phyloP scores from a whole-genome alignment of 35 echinoderm and acorn worm species.

The Stichopus chloronotus region DNA sequence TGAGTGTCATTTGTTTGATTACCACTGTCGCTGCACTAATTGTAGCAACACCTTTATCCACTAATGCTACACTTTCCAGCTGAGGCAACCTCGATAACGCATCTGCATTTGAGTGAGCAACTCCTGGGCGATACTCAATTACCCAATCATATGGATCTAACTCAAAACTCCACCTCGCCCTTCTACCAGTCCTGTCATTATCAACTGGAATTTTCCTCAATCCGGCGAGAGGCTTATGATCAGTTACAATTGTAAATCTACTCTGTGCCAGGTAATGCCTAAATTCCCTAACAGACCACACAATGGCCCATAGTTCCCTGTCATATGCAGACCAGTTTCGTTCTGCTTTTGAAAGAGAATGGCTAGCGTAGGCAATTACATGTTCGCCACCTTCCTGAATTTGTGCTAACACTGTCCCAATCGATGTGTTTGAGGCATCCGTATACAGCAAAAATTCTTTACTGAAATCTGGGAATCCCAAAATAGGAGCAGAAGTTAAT shows the following conservation, averaged over 20 bases:
- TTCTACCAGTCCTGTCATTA: constrained; percentile 40
- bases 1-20: no score
- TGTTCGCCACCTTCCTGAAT: constrained; percentile 34
- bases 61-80: no score
- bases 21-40: no score
- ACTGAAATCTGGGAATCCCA: constrained; percentile 37
- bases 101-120: background rate
- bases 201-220: constrained; percentile 17
- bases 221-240: background rate
- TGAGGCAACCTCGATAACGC: background rate
- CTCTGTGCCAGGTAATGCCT: constrained; percentile 20
- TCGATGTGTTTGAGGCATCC: constrained; percentile 36
- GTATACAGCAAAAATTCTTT: constrained; percentile 30
- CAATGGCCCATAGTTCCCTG: constrained; percentile 41
- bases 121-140: background rate
- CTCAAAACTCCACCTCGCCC: constrained; percentile 38
- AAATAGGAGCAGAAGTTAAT: background rate
- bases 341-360: background rate
- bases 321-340: constrained; percentile 22
- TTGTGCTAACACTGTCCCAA: constrained; percentile 34
- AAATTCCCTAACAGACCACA: constrained; percentile 25
- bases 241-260: background rate
- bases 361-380: constrained; percentile 51
- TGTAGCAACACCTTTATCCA: no score
- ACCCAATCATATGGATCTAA: no score